Conservation (phyloP, 2,797 vertebrate species). For the Simalia tracyae region DNA sequence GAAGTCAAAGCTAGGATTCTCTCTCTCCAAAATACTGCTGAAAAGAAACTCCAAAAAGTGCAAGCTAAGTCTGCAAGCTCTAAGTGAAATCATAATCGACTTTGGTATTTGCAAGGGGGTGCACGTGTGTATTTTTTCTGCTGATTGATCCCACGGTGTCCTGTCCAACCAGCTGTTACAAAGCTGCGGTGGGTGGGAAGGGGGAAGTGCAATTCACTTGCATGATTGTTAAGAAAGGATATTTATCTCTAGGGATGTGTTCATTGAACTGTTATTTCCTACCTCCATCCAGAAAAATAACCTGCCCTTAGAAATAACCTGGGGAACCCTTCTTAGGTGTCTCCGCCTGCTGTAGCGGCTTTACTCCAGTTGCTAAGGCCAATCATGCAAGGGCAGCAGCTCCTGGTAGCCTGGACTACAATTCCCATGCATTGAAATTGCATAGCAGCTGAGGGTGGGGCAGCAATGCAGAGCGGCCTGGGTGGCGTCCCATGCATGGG, state of each 20-base stretch:
- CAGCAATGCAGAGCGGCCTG: background rate
- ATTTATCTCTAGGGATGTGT: background rate
- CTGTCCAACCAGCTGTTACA: background rate
- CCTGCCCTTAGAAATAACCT: background rate
- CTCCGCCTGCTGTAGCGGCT: background rate
- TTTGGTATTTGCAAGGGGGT: background rate
- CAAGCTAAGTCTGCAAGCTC: background rate
- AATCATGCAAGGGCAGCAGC: background rate
- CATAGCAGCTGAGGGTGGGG: too few species aligned
- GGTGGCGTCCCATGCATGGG: background rate
- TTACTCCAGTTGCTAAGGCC: background rate
- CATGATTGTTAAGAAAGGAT: background rate
- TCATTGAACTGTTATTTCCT: background rate
- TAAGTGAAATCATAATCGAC: background rate
- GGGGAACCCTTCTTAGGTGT: background rate
- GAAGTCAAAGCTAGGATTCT: background rate
- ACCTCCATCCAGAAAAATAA: background rate
- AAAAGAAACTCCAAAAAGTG: background rate
- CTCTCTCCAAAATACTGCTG: background rate
- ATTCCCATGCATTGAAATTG: background rate
- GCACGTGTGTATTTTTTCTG: background rate
- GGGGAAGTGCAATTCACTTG: background rate
- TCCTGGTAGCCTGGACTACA: background rate
- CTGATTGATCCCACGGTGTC: background rate
- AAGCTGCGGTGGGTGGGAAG: background rate